Evolutionary conservation across 2,888 invertebrate genomes (phyloP), one percentile per base, ranked within the genome.

Genomic region (Acrocyrtus sp.): DNA sequence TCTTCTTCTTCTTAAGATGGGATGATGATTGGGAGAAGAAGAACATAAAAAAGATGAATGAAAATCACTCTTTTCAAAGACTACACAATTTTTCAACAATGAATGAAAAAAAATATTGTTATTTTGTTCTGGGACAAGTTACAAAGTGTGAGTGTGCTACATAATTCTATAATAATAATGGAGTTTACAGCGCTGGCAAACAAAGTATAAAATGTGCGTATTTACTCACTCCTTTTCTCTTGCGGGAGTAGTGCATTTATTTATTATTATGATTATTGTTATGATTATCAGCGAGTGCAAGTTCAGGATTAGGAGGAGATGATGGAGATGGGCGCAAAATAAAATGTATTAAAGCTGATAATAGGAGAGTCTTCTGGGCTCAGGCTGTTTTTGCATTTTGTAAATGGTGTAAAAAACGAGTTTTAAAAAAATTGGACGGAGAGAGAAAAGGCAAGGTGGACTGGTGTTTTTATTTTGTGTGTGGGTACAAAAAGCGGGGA

Each of bases 391-490:
- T 50, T n/a, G 8, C 50, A 22, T 24, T 47, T 10, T 47, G 54
- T 53, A 69, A 69, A 69, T 61, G 54, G 68, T 60, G 68, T 41
- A 58, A 63, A 66, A 69, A 70, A 70, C 70, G 43, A 70, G 70
- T 70, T 70, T 70, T 51, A 54, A 50, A 48, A 43, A 45, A 54
- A 48, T 43, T 48, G 58, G 26, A 41, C 45, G 39, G 12, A 47
- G 47, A 47, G 47, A 12, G 6, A n/a, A 47, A 47, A 17, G 15
- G n/a, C 17, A 47, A n/a, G n/a, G n/a, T n/a, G n/a, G n/a, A n/a
- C n/a, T n/a, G n/a, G 6, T 51, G 51, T 8, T 12, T 6, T 19
- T 51, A 8, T 8, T 22, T 19, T 5, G 8, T 22, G 21, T 17
- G 51, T 51, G 6, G 51, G 6, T 22, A 10, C 12, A 51, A 8